Conservation (phyloP, 2,113 vertebrate genomes). For the Danio rerio region GRCz12tu NC_133194.1:41254001-41254500, state of each 20-base stretch:
- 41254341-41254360: not conserved
- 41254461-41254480: too few relatives aligned
- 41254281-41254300: not conserved
- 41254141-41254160: not conserved
- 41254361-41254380: not conserved
- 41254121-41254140: not conserved
- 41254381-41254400: not conserved
- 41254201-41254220: not conserved
- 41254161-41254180: not conserved
- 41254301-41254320: not conserved
- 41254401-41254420: not conserved
- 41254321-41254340: not conserved
- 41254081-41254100: not conserved
- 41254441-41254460: not conserved
- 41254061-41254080: not conserved
- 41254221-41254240: not conserved
- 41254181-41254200: not conserved
- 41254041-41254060: not conserved
- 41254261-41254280: not conserved
- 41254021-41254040: not conserved
- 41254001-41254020: not conserved
- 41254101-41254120: not conserved
- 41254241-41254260: not conserved
- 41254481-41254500: too few relatives aligned
- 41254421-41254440: not conserved